Evolutionary conservation across 2,797 vertebrate genomes (phyloP).

Genomic region (Babyrousa celebensis): DNA sequence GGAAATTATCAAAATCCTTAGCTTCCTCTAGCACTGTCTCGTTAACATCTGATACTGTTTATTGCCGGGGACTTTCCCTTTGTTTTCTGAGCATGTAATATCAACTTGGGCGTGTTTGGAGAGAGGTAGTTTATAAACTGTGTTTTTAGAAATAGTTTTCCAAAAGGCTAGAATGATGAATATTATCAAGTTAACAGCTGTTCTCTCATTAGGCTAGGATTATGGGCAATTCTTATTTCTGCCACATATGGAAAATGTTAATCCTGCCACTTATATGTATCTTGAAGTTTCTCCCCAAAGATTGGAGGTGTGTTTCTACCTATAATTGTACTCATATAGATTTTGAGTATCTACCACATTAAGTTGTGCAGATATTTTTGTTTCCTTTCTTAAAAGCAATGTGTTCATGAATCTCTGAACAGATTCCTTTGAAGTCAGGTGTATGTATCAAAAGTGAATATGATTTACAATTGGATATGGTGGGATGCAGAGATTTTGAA

Average conservation of each 20-base stretch:
- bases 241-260: background rate
- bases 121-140: background rate
- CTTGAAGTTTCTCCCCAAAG: background rate
- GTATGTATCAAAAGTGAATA: background rate
- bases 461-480: background rate
- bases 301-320: background rate
- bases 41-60: background rate
- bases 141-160: slow-evolving; percentile 53
- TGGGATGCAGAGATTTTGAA: background rate
- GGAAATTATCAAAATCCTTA: slow-evolving; percentile 54
- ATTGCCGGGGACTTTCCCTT: background rate
- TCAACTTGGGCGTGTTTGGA: background rate
- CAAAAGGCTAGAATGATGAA: slow-evolving; percentile 6
- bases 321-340: background rate
- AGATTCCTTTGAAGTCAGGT: background rate
- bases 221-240: slow-evolving; percentile 7
- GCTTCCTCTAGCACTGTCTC: background rate
- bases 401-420: background rate
- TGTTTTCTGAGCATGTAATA: background rate
- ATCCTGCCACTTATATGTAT: background rate
- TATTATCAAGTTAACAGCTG: background rate
- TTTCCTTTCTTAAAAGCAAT: background rate
- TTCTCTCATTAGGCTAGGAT: slow-evolving; percentile 20
- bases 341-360: background rate
- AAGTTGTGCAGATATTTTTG: background rate